phyloP scores from a whole-genome alignment of 2,888 invertebrate genomes.

The Mythimna impura region DNA sequence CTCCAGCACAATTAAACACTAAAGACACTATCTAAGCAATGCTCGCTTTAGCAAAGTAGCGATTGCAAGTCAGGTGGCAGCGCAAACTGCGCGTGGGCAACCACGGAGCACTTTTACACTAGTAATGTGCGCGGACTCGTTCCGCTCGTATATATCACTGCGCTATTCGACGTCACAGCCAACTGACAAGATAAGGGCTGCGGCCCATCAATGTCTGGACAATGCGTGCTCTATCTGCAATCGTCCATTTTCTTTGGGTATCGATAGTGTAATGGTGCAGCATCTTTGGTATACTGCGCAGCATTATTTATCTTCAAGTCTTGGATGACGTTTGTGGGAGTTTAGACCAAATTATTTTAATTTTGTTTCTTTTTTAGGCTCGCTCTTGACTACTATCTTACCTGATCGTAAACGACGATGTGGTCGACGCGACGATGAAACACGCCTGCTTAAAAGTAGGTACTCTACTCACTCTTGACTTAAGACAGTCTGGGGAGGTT shows the following conservation, averaged over 20 bases:
- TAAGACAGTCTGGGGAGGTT: no score
- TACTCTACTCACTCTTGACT: no score
- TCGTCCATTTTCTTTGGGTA: slow-evolving; percentile 8
- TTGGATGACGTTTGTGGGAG: not conserved
- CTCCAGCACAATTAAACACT: slow-evolving; percentile 77
- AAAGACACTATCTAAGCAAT: slow-evolving; percentile 73
- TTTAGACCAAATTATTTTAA: not conserved
- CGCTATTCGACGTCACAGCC: slow-evolving; percentile 80
- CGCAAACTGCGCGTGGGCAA: slow-evolving; percentile 77
- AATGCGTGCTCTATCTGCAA: slow-evolving; percentile 73
- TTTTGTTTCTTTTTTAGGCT: no score
- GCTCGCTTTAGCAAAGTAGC: slow-evolving; percentile 60
- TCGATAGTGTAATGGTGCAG: slow-evolving; percentile 9
- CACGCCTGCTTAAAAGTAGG: no score
- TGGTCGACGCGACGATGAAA: no score
- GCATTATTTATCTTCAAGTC: not conserved
- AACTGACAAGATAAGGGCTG: slow-evolving; percentile 72
- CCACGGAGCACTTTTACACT: slow-evolving; percentile 80
- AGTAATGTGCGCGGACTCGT: slow-evolving; percentile 84
- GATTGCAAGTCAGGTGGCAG: slow-evolving; percentile 67
- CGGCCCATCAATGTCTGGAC: slow-evolving; percentile 67
- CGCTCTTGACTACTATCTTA: no score
- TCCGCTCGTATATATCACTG: slow-evolving; percentile 82
- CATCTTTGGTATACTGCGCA: not conserved
- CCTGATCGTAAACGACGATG: no score